Conservation (phyloP, 2,888 invertebrate species). For the Aporophyla nigra region DNA sequence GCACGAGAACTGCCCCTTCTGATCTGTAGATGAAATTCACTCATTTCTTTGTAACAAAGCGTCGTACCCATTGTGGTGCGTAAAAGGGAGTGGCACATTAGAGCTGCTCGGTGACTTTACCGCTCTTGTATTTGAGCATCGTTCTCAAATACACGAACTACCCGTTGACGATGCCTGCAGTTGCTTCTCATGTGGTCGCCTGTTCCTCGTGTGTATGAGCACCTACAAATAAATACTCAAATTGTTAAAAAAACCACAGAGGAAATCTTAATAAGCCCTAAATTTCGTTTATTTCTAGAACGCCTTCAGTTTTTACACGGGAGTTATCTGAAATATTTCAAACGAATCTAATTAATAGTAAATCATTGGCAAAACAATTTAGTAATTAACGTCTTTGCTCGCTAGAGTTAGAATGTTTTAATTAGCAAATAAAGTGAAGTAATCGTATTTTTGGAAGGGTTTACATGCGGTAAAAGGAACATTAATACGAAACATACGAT, state of each 20-base stretch:
- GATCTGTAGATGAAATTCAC: too few species aligned
- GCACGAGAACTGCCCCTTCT: too few species aligned
- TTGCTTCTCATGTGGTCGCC: too few species aligned
- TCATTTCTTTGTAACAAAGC: too few species aligned
- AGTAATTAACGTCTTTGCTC: slow-evolving; percentile 28
- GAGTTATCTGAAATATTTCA: slow-evolving; percentile 37
- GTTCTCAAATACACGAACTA: too few species aligned
- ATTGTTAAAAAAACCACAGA: not conserved
- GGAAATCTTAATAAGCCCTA: not conserved
- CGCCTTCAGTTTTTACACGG: slow-evolving; percentile 2
- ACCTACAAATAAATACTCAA: not conserved
- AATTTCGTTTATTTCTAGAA: slow-evolving; percentile 24
- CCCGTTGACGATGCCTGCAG: too few species aligned
- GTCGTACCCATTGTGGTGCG: too few species aligned
- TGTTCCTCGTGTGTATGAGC: too few species aligned
- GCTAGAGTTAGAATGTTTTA: slow-evolving; percentile 13
- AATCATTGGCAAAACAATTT: slow-evolving; percentile 20
- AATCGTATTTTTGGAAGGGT: not conserved
- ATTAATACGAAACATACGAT: not conserved
- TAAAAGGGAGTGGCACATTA: too few species aligned
- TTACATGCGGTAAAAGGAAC: not conserved
- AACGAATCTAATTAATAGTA: slow-evolving; percentile 19
- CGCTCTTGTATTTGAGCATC: too few species aligned
- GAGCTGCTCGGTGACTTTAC: too few species aligned
- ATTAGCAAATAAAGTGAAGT: slow-evolving; percentile 16